phyloP scores from a whole-genome alignment of 2,888 invertebrate species.

The Alloplasta piceator region DNA sequence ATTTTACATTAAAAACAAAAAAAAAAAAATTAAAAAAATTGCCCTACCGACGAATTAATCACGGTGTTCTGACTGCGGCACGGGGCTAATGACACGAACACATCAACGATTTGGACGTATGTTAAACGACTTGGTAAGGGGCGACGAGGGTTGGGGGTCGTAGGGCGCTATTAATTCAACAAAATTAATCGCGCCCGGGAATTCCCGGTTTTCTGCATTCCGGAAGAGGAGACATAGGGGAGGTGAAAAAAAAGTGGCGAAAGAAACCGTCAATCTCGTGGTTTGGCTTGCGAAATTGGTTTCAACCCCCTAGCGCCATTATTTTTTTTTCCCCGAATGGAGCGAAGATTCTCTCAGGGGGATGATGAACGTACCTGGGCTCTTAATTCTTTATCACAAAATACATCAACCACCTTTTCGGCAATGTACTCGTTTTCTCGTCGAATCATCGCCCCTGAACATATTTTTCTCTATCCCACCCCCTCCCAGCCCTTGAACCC shows the following conservation, averaged over 20 bases:
- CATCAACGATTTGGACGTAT: not conserved
- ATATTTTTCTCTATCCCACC: no score
- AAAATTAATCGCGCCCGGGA: conserved; percentile 6
- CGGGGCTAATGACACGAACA: not conserved
- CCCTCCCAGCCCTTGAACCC: no score
- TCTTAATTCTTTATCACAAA: conserved; percentile 33
- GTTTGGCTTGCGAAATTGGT: no score
- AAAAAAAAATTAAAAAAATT: conserved; percentile 5
- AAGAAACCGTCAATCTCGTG: no score
- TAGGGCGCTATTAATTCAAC: no score
- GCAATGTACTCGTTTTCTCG: conserved; percentile 19
- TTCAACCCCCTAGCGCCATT: not conserved
- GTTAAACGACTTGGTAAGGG: no score
- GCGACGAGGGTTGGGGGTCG: no score
- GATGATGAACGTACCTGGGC: not conserved
- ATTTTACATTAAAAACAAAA: not conserved
- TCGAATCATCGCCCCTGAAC: conserved; percentile 43
- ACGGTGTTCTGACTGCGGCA: not conserved
- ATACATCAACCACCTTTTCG: conserved; percentile 1
- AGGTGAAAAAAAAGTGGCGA: conserved; percentile 5
- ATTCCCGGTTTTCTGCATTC: not conserved
- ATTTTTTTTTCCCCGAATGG: not conserved
- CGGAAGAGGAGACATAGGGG: not conserved
- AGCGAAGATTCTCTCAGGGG: conserved; percentile 6
- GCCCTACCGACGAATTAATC: conserved; percentile 7